A percentile compares a stretch with the other conserved stretches of the same genome.
These are phyloP conservation scores for Henricia sp. DNA, from an alignment of 53 echinoderm and acorn worm genomes.

Conservation along the genomic window DNA sequence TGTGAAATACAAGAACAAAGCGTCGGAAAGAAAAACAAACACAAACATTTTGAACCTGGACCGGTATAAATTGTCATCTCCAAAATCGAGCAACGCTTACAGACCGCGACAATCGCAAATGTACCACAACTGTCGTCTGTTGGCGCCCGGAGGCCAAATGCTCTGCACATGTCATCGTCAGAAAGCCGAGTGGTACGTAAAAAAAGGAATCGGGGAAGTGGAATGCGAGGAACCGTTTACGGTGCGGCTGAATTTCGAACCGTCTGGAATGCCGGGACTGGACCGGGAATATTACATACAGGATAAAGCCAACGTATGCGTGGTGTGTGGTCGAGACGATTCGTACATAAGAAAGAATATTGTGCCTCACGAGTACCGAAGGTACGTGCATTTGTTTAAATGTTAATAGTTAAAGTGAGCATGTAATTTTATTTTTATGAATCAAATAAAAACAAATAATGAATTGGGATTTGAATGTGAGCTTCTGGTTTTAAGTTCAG, in stretches of 20 bases:
- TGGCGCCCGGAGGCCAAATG: slow-evolving; percentile 77
- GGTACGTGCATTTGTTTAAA: too few relatives aligned
- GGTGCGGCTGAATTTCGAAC: slow-evolving; percentile 87
- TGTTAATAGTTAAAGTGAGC: too few relatives aligned
- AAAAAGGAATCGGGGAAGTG: slow-evolving; percentile 74
- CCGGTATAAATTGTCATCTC: background rate
- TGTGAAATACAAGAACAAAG: slow-evolving; percentile 55
- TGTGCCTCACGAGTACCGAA: slow-evolving; percentile 97
- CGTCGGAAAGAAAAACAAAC: slow-evolving; percentile 21
- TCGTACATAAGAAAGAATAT: slow-evolving; percentile 92
- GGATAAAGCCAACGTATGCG: slow-evolving; percentile 88
- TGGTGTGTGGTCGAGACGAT: slow-evolving; percentile 87
- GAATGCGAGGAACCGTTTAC: slow-evolving; percentile 76
- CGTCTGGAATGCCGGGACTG: slow-evolving; percentile 80
- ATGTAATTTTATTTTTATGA: too few relatives aligned
- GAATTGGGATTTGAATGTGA: too few relatives aligned
- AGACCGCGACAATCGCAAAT: slow-evolving; percentile 70
- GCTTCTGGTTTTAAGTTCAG: too few relatives aligned
- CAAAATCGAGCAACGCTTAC: slow-evolving; percentile 68
- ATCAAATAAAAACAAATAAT: too few relatives aligned
- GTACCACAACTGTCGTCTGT: slow-evolving; percentile 92
- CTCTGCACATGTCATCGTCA: slow-evolving; percentile 83
- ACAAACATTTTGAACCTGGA: background rate
- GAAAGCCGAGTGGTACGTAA: slow-evolving; percentile 92
- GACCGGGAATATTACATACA: slow-evolving; percentile 85